phyloP scores from a whole-genome alignment of 2,113 vertebrate genomes.

The Oncorhynchus tshawytscha region DNA sequence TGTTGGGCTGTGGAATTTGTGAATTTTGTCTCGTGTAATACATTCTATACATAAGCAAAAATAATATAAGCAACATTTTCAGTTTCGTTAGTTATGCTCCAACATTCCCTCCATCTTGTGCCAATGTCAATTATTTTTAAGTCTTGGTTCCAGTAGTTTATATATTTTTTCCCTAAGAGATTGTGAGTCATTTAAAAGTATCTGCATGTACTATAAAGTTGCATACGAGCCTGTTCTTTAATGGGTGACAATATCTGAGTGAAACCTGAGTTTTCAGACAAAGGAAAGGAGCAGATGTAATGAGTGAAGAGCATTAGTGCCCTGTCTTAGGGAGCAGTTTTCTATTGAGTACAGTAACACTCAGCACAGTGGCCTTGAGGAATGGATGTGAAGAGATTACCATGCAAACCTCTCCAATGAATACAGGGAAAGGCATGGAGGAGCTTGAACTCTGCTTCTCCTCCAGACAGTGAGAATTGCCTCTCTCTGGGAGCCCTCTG shows the following conservation, averaged over 20 bases:
- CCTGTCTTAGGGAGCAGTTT: background rate
- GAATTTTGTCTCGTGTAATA: too few species aligned
- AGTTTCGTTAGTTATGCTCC: too few species aligned
- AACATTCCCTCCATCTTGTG: too few species aligned
- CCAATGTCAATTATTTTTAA: too few species aligned
- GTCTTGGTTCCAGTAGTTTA: too few species aligned
- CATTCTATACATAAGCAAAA: too few species aligned
- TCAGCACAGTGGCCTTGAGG: background rate
- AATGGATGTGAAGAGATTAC: background rate
- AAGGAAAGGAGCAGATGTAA: background rate
- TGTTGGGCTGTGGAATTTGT: too few species aligned
- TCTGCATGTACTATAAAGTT: background rate
- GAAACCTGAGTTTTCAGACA: background rate
- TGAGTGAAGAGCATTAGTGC: too few species aligned
- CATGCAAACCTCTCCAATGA: background rate
- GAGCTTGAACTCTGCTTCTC: background rate
- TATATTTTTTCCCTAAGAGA: too few species aligned
- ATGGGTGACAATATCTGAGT: background rate
- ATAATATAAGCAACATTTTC: too few species aligned
- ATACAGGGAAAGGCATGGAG: background rate
- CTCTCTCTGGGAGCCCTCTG: background rate
- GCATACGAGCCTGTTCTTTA: background rate
- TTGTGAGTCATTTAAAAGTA: background rate
- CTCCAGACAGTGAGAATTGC: slow-evolving; percentile 7
- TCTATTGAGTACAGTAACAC: background rate